phyloP scores from a whole-genome alignment of 1,140 invertebrate genomes.

The Microvelia longipes region DNA sequence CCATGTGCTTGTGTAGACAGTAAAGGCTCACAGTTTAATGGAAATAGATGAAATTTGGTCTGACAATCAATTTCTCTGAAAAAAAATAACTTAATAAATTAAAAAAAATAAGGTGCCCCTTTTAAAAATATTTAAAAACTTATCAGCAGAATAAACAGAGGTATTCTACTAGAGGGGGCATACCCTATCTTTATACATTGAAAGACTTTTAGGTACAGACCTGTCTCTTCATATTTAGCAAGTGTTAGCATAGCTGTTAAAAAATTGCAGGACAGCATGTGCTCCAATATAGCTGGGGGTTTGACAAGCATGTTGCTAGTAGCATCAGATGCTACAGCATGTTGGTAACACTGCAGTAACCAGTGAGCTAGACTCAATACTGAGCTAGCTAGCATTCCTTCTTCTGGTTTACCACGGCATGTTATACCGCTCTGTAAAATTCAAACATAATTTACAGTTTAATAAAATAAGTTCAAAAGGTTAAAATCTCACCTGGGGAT shows the following conservation, averaged over 20 bases:
- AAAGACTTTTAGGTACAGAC: too few relatives aligned
- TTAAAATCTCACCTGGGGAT: not conserved
- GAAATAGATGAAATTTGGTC: too few relatives aligned
- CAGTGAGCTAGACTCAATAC: constrained; percentile 61
- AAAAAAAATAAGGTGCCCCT: too few relatives aligned
- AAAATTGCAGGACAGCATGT: constrained; percentile 56
- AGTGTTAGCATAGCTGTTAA: constrained; percentile 66
- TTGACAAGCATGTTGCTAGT: constrained; percentile 29
- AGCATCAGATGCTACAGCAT: constrained; percentile 28
- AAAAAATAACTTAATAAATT: too few relatives aligned
- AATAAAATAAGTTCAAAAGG: not conserved
- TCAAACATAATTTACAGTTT: too few relatives aligned
- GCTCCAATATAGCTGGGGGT: constrained; percentile 48
- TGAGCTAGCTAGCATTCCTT: constrained; percentile 55
- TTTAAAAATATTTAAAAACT: too few relatives aligned
- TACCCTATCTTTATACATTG: too few relatives aligned
- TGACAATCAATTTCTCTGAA: too few relatives aligned
- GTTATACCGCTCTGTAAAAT: constrained; percentile 35
- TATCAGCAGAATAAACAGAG: too few relatives aligned
- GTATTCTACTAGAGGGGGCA: too few relatives aligned
- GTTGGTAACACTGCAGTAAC: constrained; percentile 62
- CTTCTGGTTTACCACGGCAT: constrained; percentile 61
- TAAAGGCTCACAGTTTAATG: too few relatives aligned
- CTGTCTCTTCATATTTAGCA: constrained; percentile 53
- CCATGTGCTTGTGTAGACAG: too few relatives aligned